phyloP scores from a whole-genome alignment of 2,797 vertebrate species.

The Siniperca scherzeri region DNA sequence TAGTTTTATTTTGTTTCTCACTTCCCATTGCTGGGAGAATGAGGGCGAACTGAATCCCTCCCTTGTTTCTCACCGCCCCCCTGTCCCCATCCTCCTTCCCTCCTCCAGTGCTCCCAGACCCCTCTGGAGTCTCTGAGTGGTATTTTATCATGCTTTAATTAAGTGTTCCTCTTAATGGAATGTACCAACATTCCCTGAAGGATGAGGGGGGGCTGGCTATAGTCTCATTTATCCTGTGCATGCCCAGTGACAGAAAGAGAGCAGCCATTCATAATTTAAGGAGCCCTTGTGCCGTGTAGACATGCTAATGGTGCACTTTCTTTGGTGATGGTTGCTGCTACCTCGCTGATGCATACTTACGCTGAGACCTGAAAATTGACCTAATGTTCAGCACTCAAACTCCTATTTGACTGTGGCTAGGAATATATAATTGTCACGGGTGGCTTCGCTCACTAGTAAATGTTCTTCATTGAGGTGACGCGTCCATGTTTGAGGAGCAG shows the following conservation, averaged over 20 bases:
- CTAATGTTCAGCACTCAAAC: conserved; percentile 32
- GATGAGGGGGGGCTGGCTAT: conserved; percentile 45
- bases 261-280: conserved; percentile 82
- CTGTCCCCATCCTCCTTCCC: conserved; percentile 9
- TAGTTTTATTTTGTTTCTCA: conserved; percentile 51
- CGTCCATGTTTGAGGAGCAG: conserved; percentile 1
- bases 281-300: conserved; percentile 66
- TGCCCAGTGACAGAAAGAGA: conserved; percentile 78
- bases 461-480: conserved; percentile 4
- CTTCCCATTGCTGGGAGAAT: conserved; percentile 39
- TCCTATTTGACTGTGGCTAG: conserved; percentile 7
- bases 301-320: conserved; percentile 73
- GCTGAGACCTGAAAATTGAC: conserved; percentile 49
- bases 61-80: conserved; percentile 26
- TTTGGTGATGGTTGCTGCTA: conserved; percentile 35
- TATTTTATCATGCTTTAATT: conserved; percentile 85
- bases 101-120: conserved; percentile 52
- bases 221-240: conserved; percentile 74
- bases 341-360: conserved; percentile 34
- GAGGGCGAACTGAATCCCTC: conserved; percentile 46
- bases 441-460: conserved; percentile 18
- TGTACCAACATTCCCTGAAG: conserved; percentile 78
- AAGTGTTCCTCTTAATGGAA: conserved; percentile 83
- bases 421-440: not conserved
- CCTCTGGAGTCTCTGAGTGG: conserved; percentile 74